phyloP scores from a whole-genome alignment of 2,797 vertebrate species.

The Crypturellus tataupa region DNA sequence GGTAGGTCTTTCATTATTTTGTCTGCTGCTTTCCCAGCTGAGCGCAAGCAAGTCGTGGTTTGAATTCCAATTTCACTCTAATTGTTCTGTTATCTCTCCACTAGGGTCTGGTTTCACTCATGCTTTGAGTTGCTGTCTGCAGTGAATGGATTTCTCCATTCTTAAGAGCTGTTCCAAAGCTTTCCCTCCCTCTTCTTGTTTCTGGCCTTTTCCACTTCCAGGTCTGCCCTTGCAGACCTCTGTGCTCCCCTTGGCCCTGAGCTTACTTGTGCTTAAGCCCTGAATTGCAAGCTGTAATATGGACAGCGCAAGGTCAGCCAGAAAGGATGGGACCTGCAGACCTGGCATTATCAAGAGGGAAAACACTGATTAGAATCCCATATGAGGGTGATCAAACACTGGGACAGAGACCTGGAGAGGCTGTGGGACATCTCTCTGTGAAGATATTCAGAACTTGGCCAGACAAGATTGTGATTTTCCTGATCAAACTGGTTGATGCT shows the following conservation, averaged over 20 bases:
- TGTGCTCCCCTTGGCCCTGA: fast-evolving
- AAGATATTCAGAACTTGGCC: neutral
- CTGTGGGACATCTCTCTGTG: neutral
- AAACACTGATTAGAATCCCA: fast-evolving
- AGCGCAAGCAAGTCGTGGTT: neutral
- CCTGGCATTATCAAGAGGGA: fast-evolving
- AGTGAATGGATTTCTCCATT: neutral
- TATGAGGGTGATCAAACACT: fast-evolving
- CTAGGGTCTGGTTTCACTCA: conserved; percentile 63
- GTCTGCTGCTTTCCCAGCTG: neutral
- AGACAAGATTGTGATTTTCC: neutral
- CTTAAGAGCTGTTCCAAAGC: neutral
- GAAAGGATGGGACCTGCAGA: neutral
- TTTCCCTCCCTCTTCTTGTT: neutral
- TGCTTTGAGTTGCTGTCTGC: neutral
- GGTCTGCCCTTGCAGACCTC: fast-evolving
- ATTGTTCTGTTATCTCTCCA: conserved; percentile 37
- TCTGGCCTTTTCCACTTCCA: neutral
- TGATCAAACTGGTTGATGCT: fast-evolving
- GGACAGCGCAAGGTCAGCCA: neutral
- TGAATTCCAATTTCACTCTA: conserved; percentile 35
- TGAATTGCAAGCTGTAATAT: fast-evolving
- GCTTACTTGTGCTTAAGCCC: neutral
- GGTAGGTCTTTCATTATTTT: neutral
- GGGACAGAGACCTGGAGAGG: neutral